These are phyloP conservation scores for Synanthedon formicaeformis DNA, from an alignment of 2,888 invertebrate species.

Conservation along the genomic window DNA sequence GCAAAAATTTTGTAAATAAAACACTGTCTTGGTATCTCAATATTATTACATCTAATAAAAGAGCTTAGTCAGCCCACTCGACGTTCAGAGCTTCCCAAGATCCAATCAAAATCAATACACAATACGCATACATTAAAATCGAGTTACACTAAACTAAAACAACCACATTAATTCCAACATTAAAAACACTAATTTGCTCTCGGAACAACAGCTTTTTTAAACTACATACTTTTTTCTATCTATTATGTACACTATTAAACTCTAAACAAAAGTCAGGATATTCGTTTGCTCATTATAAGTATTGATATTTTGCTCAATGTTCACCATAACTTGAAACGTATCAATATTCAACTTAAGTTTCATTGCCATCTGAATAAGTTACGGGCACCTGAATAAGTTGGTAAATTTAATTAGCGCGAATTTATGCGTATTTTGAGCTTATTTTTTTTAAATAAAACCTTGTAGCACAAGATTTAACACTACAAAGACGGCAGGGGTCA, in stretches of 20 bases:
- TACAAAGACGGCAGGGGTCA: no score
- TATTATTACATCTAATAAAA: slow-evolving; percentile 16
- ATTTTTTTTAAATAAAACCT: no score
- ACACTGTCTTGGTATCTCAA: slow-evolving; percentile 18
- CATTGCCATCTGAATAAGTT: no score
- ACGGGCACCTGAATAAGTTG: no score
- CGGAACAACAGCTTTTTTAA: slow-evolving; percentile 39
- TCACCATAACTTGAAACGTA: background rate
- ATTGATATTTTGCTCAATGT: background rate
- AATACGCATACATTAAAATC: slow-evolving; percentile 42
- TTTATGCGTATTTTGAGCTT: no score
- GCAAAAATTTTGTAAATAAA: slow-evolving; percentile 13
- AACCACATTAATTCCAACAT: slow-evolving; percentile 44
- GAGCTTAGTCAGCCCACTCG: slow-evolving; percentile 11
- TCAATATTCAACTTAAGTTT: background rate
- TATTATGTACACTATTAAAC: slow-evolving; percentile 54
- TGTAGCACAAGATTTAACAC: no score
- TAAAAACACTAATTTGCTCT: slow-evolving; percentile 58
- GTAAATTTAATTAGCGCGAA: no score
- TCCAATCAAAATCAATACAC: slow-evolving; percentile 34
- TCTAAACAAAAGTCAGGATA: slow-evolving; percentile 44
- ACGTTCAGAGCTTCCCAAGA: slow-evolving; percentile 30
- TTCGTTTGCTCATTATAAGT: slow-evolving; percentile 60
- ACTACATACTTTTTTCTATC: slow-evolving; percentile 40
- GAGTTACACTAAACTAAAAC: slow-evolving; percentile 30